Percentiles rank a stretch among this genome's conserved stretches.
phyloP scores from a whole-genome alignment of 2,888 invertebrate genomes.

The Oligia strigilis region DNA sequence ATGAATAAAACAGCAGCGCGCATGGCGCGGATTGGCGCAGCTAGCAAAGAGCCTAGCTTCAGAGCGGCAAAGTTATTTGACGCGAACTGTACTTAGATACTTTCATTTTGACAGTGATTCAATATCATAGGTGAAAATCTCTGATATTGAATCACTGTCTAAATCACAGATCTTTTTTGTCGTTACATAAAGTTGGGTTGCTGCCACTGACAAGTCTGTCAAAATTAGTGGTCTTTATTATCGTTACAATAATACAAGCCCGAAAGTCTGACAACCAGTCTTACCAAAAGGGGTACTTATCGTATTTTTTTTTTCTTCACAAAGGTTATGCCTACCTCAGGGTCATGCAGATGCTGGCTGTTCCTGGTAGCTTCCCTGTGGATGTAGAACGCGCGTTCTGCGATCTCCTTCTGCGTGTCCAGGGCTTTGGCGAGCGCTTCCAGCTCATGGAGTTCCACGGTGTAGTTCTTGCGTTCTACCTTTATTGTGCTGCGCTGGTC shows the following conservation, averaged over 20 bases:
- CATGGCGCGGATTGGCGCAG: too few species aligned
- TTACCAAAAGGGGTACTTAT: too few species aligned
- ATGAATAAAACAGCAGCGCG: too few species aligned
- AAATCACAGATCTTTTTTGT: background rate
- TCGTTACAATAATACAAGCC: background rate
- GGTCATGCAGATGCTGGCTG: slow-evolving; percentile 91
- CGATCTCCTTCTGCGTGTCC: slow-evolving; percentile 94
- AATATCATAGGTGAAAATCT: too few species aligned
- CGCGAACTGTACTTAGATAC: too few species aligned
- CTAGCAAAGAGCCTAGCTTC: too few species aligned
- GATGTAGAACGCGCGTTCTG: slow-evolving; percentile 92
- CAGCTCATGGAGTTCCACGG: slow-evolving; percentile 92
- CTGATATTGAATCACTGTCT: background rate
- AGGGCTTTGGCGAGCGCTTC: slow-evolving; percentile 93
- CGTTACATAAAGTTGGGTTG: too few species aligned
- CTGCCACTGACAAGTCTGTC: too few species aligned
- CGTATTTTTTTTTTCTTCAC: too few species aligned
- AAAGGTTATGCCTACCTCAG: slow-evolving; percentile 87
- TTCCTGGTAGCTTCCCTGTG: slow-evolving; percentile 92
- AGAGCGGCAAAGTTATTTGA: too few species aligned
- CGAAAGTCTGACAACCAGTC: too few species aligned
- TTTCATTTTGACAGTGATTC: too few species aligned
- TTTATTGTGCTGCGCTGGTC: slow-evolving; percentile 80
- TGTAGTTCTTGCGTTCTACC: slow-evolving; percentile 79
- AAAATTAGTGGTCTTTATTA: background rate